These are phyloP conservation scores for Prunella strophiata DNA, from an alignment of 2,797 vertebrate genomes.

Conservation along the genomic window DNA sequence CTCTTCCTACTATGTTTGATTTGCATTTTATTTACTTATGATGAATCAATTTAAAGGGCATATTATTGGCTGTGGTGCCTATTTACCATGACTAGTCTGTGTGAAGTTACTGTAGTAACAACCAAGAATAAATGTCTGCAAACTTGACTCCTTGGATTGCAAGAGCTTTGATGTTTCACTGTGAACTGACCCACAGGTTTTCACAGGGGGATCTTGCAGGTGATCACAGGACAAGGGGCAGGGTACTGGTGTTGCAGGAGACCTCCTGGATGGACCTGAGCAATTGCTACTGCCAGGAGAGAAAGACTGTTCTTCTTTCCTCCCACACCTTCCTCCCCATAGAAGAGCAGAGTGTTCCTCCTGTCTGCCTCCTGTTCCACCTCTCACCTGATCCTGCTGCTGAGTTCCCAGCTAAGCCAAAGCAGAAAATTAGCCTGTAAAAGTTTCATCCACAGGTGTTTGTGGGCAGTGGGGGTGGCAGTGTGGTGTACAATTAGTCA, in stretches of 20 bases:
- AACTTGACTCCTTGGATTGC: background rate
- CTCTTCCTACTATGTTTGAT: background rate
- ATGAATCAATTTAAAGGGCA: background rate
- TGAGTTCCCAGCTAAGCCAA: background rate
- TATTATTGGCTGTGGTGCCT: background rate
- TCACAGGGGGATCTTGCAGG: background rate
- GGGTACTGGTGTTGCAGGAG: background rate
- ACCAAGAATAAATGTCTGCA: background rate
- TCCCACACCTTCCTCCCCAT: background rate
- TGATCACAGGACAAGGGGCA: background rate
- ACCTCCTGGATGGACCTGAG: background rate
- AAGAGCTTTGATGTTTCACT: background rate
- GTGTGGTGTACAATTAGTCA: background rate
- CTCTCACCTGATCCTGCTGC: background rate
- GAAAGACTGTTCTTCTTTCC: background rate
- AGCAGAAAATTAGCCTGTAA: background rate
- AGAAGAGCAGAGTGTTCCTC: background rate
- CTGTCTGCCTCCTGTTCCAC: background rate
- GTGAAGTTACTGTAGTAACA: background rate
- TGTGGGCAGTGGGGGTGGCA: background rate
- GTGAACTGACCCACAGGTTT: background rate
- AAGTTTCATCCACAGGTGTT: background rate
- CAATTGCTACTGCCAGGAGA: accelerated
- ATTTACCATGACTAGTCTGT: background rate
- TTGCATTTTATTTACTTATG: background rate